Conservation (phyloP, 2,888 invertebrate genomes). For the Ligdia adustata region DNA sequence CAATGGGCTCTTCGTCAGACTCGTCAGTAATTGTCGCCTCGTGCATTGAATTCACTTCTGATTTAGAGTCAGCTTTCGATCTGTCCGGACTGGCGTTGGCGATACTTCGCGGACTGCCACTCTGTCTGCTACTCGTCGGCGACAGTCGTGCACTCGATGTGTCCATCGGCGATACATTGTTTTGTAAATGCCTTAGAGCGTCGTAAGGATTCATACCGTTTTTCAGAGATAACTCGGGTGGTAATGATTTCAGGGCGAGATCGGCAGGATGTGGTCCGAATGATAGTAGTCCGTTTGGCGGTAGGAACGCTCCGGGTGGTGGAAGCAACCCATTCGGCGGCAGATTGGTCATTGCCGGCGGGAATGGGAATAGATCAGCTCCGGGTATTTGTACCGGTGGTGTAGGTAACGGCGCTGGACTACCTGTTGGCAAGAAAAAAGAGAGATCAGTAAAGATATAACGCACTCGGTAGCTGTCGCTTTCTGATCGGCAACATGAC, state of each 20-base stretch:
- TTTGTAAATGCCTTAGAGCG: slow-evolving; percentile 75
- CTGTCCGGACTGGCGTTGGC: slow-evolving; percentile 74
- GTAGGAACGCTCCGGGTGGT: slow-evolving; percentile 83
- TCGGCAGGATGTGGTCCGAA: slow-evolving; percentile 83
- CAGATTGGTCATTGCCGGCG: slow-evolving; percentile 69
- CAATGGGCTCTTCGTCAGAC: slow-evolving; percentile 89
- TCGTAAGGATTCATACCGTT: slow-evolving; percentile 85
- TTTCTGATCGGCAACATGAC: slow-evolving; percentile 71
- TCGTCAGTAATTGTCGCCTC: slow-evolving; percentile 85
- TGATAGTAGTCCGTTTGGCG: slow-evolving; percentile 80
- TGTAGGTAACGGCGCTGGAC: slow-evolving; percentile 63
- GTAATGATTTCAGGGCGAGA: slow-evolving; percentile 72
- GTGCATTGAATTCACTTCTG: slow-evolving; percentile 86
- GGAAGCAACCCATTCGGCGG: slow-evolving; percentile 80
- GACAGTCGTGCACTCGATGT: slow-evolving; percentile 79
- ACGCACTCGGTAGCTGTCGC: slow-evolving; percentile 39
- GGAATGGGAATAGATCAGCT: slow-evolving; percentile 73
- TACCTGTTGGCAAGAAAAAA: slow-evolving; percentile 72
- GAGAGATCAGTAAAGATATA: slow-evolving; percentile 32
- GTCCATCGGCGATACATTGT: slow-evolving; percentile 74
- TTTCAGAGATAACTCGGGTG: slow-evolving; percentile 77
- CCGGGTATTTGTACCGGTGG: slow-evolving; percentile 70
- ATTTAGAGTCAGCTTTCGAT: slow-evolving; percentile 82
- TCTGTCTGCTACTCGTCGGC: slow-evolving; percentile 83
- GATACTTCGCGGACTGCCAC: slow-evolving; percentile 78